Evolutionary conservation across 2,113 vertebrate genomes (phyloP).

Genomic region (Erpornis zantholeuca): DNA sequence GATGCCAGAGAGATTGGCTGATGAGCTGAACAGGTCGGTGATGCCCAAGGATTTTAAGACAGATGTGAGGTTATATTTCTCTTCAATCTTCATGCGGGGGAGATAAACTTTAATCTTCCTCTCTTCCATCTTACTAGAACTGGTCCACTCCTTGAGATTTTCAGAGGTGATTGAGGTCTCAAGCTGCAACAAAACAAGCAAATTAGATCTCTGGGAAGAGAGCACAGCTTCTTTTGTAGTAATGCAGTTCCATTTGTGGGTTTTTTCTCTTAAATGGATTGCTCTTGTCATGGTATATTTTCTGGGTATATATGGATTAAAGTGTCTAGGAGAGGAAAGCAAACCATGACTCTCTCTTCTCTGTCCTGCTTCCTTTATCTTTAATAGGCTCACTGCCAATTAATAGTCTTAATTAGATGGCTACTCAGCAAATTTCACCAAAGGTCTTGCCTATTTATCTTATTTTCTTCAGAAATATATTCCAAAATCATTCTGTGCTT

Average conservation of each 20-base stretch:
- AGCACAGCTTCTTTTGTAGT: background rate
- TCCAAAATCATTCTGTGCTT: background rate
- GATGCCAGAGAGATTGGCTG: constrained; percentile 67
- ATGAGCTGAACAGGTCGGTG: constrained; percentile 19
- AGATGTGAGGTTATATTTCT: constrained; percentile 45
- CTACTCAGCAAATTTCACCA: background rate
- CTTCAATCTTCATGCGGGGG: constrained; percentile 26
- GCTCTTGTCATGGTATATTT: background rate
- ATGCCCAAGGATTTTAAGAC: constrained; percentile 30
- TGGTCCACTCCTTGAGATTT: constrained; percentile 41
- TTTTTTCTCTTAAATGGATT: background rate
- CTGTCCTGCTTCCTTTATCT: background rate
- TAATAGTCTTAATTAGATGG: background rate
- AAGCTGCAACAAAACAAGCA: constrained; percentile 10
- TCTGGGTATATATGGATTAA: background rate
- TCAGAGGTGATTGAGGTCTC: background rate
- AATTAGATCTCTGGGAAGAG: background rate
- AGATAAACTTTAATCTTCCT: constrained; percentile 16
- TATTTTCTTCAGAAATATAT: background rate
- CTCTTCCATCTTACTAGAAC: background rate
- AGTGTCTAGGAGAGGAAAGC: background rate
- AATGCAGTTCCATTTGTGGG: background rate
- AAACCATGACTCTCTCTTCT: background rate
- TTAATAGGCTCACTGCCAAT: background rate
- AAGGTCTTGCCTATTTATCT: background rate